These are phyloP conservation scores for Actinernus sp. DNA, from an alignment of 92 coral and sea anemone genomes.

Conservation along the genomic window DNA sequence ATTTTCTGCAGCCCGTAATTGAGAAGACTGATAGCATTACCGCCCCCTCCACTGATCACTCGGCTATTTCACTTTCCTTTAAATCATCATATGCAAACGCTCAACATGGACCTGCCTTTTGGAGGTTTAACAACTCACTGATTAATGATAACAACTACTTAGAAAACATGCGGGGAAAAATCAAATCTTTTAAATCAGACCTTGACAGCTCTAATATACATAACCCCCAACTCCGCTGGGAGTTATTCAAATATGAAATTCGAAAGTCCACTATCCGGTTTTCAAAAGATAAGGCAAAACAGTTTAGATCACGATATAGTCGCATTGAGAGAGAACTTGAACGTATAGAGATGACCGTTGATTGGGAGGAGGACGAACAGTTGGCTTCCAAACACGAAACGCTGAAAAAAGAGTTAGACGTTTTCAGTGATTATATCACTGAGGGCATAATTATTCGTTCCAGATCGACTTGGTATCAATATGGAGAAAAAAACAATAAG, in stretches of 20 bases:
- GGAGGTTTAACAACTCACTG: constrained; percentile 20
- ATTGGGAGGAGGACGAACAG: constrained; percentile 9
- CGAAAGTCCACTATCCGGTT: background rate
- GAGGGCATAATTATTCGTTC: constrained; percentile 5
- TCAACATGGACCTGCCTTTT: constrained; percentile 8
- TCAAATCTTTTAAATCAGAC: background rate
- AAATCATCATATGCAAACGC: constrained; percentile 2
- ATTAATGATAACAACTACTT: background rate
- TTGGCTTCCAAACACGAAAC: constrained; percentile 1
- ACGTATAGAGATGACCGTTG: background rate
- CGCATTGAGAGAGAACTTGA: constrained; percentile 1
- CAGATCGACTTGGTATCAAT: constrained; percentile 1
- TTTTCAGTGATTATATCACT: background rate
- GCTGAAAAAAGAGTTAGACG: background rate
- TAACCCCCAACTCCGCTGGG: constrained; percentile 17
- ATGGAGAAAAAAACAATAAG: too few relatives aligned
- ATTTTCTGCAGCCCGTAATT: background rate
- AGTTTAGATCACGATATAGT: background rate
- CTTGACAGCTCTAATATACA: background rate
- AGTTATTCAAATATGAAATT: constrained; percentile 11
- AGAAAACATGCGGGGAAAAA: background rate
- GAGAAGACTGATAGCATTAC: background rate
- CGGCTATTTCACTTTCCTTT: constrained; percentile 8
- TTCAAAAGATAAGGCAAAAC: constrained; percentile 11
- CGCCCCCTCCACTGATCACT: constrained; percentile 42